Conservation (phyloP, 2,113 vertebrate genomes). For the Lophius piscatorius region DNA sequence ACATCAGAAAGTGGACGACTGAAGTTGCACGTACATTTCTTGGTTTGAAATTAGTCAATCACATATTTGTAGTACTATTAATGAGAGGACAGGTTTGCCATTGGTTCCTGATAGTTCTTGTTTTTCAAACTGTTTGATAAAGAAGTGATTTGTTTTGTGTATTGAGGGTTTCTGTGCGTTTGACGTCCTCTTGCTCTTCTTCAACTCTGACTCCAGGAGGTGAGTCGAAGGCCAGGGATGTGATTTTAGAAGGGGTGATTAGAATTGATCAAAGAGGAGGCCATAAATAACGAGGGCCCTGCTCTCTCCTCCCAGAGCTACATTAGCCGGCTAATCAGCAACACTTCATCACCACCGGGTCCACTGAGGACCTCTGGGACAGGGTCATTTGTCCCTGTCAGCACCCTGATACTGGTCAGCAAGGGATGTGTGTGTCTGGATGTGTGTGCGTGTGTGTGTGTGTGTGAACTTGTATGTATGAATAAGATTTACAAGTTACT, state of each 20-base stretch:
- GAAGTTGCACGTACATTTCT: too few relatives aligned
- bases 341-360: slow-evolving; percentile 52
- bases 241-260: slow-evolving; percentile 28
- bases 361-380: slow-evolving; percentile 41
- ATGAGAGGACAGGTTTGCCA: too few relatives aligned
- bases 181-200: too few relatives aligned
- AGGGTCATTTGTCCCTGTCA: slow-evolving; percentile 63
- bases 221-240: slow-evolving; percentile 29
- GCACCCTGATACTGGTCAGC: slow-evolving; percentile 33
- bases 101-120: too few relatives aligned
- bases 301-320: slow-evolving; percentile 33
- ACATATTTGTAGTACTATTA: too few relatives aligned
- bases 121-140: too few relatives aligned
- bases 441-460: too few relatives aligned
- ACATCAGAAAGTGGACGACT: too few relatives aligned
- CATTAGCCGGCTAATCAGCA: slow-evolving; percentile 63
- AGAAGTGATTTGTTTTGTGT: too few relatives aligned
- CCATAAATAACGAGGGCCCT: slow-evolving; percentile 20
- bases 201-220: slow-evolving; percentile 4
- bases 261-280: slow-evolving; percentile 40
- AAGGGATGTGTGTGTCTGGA: background rate
- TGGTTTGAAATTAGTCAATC: too few relatives aligned
- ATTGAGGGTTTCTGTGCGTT: too few relatives aligned
- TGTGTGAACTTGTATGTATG: slow-evolving; percentile 9
- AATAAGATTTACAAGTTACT: background rate